Evolutionary conservation across 1,140 invertebrate genomes (phyloP), one percentile per base, ranked within the genome.

Genomic region (Aphaenogaster ashmeadi): DNA sequence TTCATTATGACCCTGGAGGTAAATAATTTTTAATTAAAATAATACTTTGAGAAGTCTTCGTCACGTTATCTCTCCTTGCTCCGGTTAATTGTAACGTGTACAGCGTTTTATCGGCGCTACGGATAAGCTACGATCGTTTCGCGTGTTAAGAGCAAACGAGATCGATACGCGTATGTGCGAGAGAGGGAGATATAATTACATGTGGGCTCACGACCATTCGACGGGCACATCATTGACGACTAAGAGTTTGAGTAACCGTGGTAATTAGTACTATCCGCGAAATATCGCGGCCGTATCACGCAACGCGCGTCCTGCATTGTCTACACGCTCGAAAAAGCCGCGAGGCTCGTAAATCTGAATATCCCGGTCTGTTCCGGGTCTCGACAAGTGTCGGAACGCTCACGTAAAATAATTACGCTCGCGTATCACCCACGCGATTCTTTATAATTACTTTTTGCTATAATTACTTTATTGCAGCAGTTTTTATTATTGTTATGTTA

Each of bases 1-100:
- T 94, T 97, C 41, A 92, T 97, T 18, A 93, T 94, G 21, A 94
- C 96, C 77, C 93, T 97, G 87, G 96, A 97, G 94, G 96, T 97
- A 91, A 94, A 91, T 85, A 47, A 79, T 52, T 52, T 79, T 86
- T 50, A 84, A 71, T 86, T 67, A 47, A 66, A 87, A 38, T 80
- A 56, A 69, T 33, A n/a, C 18, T 36, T 27, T 15, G 52, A 1
- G 41, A 8, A 50, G 11, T 38, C 64, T 15, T 5, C 38, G n/a
- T 50, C 56, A 21, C n/a, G 33, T 13, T n/a, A 50, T 41, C 50
- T 41, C 21, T 47, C 4, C 21, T 27, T 13, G 58, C 27, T 52
- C 36, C 64, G 5, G 58, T 66, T 56, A 54, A 58, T 44, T 52
- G 44, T 52, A 67, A 38, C 44, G 13, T 33, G 15, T 21, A 27